Base-by-base conservation (phyloP, 2,888 invertebrate species). In the Sarcophaga rosellei region DNA sequence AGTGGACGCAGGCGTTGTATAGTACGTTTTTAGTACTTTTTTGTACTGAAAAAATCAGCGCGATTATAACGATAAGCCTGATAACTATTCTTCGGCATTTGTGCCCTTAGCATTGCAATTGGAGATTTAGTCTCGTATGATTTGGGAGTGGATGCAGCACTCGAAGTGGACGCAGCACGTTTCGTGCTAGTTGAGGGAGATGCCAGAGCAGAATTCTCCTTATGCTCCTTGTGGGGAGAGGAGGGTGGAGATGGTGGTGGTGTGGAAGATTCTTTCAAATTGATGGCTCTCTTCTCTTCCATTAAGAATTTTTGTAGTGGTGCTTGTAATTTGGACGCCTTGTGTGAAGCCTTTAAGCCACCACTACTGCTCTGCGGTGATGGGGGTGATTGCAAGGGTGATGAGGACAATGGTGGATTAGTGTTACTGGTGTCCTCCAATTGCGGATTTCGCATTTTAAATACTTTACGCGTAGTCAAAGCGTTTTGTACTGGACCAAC, bases 1-100 rank as follows among this genome's bases (percentile, higher is more conserved):
- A 35, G 35, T 35, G 35, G 35, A 35, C 8, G 10, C 35, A 35
- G 35, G 8, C 35, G 10, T 8, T 8, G 25, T 35, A 35, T 10
- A 35, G 35, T 35, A 35, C 8, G 35, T 35, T 1, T 21, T 73
- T 25, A 86, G 68, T 86, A 83, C 65, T 86, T 86, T 15, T 63
- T 75, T 1, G 80, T 76, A 17, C 76, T 66, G 72, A 80, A 86
- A 47, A 80, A 76, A 76, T 76, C 79, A 8, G 53, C 35, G 5
- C 61, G 80, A 59, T 83, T 62, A 8, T 73, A 74, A 25, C 81
- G 81, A 70, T 66, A 62, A 5, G 74, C 23, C 3, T 15, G 12
- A 68, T 73, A 25, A 17, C n/a, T 35, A 45, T n/a, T 57, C 4
- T 75, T 44, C 0, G 47, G 47, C 70, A 80, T 35, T 80, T 76